phyloP scores from a whole-genome alignment of 2,888 invertebrate species.

The Drosophila pegasa region DNA sequence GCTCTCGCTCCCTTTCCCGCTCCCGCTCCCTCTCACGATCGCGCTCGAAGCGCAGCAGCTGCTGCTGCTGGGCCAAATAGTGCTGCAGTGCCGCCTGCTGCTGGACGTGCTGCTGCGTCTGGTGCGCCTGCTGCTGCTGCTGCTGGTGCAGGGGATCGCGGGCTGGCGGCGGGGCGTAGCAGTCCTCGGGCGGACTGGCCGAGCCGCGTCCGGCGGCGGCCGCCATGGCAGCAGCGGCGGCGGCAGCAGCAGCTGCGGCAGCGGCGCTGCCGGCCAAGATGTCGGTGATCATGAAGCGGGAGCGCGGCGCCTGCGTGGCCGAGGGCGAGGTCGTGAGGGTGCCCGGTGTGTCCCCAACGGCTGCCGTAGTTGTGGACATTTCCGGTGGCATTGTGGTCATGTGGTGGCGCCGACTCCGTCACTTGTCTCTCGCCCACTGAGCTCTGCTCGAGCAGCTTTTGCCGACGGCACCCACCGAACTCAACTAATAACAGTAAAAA shows the following conservation, averaged over 20 bases:
- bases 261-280: constrained; percentile 89
- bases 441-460: constrained; percentile 21
- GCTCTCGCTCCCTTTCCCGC: constrained; percentile 42
- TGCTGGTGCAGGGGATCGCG: constrained; percentile 67
- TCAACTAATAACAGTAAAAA: constrained; percentile 32
- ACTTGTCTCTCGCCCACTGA: constrained; percentile 24
- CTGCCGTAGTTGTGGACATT: constrained; percentile 81
- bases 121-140: constrained; percentile 45
- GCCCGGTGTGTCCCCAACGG: constrained; percentile 74
- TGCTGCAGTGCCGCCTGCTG: constrained; percentile 81
- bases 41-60: constrained; percentile 77
- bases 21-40: constrained; percentile 65
- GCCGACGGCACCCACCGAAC: constrained; percentile 49
- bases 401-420: constrained; percentile 51
- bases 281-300: constrained; percentile 96
- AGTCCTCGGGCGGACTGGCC: constrained; percentile 58
- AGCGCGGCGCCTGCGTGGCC: constrained; percentile 87
- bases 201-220: constrained; percentile 63
- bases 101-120: constrained; percentile 60
- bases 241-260: constrained; percentile 83
- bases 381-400: constrained; percentile 84
- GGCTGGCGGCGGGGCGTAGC: constrained; percentile 42
- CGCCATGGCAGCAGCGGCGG: constrained; percentile 59
- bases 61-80: constrained; percentile 79
- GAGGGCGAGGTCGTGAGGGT: constrained; percentile 58